Conservation (phyloP, 2,113 vertebrate species). For the Cyphomyrus discorhynchus region DNA sequence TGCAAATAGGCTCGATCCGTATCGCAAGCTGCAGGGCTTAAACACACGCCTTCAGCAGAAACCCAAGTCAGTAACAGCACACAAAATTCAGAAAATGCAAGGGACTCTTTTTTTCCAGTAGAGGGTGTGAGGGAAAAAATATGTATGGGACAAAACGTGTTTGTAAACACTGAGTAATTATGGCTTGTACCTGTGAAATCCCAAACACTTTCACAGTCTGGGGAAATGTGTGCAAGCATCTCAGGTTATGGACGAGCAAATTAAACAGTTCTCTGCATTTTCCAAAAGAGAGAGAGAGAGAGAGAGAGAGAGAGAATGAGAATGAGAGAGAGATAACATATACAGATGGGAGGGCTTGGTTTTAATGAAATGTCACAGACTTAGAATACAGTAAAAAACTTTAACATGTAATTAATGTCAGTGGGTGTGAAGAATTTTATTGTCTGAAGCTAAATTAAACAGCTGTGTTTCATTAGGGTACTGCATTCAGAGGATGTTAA, state of each 20-base stretch:
- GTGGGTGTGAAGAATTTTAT: constrained; percentile 26
- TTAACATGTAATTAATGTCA: constrained; percentile 24
- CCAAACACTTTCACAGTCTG: not conserved
- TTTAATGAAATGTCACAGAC: constrained; percentile 21
- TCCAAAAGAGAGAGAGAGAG: not conserved
- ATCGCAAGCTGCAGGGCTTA: not conserved
- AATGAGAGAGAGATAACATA: not conserved
- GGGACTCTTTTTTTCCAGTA: not conserved
- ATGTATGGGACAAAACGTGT: not conserved
- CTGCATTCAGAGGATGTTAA: not conserved
- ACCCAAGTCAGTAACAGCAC: not conserved
- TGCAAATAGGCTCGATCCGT: not conserved
- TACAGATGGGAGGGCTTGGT: not conserved
- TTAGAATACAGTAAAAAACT: constrained; percentile 24
- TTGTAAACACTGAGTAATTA: not conserved
- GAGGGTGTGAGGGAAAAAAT: not conserved
- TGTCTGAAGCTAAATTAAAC: constrained; percentile 18
- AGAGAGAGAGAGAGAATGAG: too few species aligned
- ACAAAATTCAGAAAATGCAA: not conserved
- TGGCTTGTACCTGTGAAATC: not conserved
- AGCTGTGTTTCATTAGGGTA: not conserved
- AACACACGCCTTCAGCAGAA: not conserved
- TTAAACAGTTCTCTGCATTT: not conserved
- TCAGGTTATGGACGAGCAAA: not conserved
- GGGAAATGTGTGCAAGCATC: not conserved